Percentiles rank a stretch among this genome's conserved stretches.
Evolutionary conservation across 1,140 invertebrate species (phyloP).

Genomic region (Brachionus manjavacas): DNA sequence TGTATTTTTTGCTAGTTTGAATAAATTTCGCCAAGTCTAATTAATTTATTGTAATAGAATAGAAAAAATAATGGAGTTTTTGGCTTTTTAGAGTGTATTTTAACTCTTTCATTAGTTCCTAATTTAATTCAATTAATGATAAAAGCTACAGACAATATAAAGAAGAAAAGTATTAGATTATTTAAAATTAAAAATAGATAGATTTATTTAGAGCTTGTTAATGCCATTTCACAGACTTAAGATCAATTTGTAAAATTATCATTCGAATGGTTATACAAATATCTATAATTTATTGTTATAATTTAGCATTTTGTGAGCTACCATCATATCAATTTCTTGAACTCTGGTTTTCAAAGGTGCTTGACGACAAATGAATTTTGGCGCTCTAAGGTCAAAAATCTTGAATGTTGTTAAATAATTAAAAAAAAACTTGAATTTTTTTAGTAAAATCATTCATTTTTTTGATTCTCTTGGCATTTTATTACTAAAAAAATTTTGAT

Average conservation of each 20-base stretch:
- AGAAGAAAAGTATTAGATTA: not conserved
- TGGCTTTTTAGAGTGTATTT: not conserved
- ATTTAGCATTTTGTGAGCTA: too few species aligned
- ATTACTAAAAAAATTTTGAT: too few species aligned
- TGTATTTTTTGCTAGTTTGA: not conserved
- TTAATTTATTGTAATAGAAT: conserved; percentile 24
- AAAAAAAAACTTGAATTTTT: too few species aligned
- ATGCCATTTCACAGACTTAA: not conserved
- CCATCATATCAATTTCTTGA: too few species aligned
- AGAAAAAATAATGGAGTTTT: not conserved
- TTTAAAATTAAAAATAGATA: conserved; percentile 1
- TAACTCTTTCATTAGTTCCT: conserved; percentile 8
- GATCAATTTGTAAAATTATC: not conserved
- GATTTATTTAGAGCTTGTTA: not conserved
- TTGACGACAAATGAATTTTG: too few species aligned
- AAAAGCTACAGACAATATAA: not conserved
- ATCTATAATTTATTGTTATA: too few species aligned
- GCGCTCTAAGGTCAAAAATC: too few species aligned
- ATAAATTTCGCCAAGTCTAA: not conserved
- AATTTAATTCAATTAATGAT: conserved; percentile 26
- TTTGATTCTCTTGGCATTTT: too few species aligned
- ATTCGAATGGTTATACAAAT: too few species aligned
- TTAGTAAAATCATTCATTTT: too few species aligned
- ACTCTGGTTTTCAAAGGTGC: too few species aligned
- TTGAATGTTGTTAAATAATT: too few species aligned